Base-by-base conservation (phyloP, 92 coral and sea anemone species). In the Porites rus region DNA sequence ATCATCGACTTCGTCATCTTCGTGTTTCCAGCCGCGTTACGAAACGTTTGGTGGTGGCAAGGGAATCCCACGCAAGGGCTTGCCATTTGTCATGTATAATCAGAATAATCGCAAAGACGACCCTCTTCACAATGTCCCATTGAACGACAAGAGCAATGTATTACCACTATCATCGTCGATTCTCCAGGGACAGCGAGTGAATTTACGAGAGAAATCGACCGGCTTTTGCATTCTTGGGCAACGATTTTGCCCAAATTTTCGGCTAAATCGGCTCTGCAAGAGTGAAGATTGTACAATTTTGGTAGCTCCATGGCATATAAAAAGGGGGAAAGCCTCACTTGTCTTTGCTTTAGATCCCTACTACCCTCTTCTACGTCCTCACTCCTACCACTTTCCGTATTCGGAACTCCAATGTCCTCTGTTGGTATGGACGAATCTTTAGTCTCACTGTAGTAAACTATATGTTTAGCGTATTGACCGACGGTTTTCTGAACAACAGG, bases 391-490 rank as follows among this genome's bases (percentile, higher is more conserved):
- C 88, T 89, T 69, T 95, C 98, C 7, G 99, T 97, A 68, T 97
- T 97, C 22, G 98, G 98, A 14, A 97, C 94, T 65, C 99, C 99
- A 46, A 94, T 93, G 88, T 97, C 89, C 72, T 97, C 98, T 18
- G 99, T 97, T 76, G 99, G 99, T 64, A 97, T 83, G 68, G 90
- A 79, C 2, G 95, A 88, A 61, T 97, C 99, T 52, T 92, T 93
- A 61, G 98, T 92, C 69, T 97, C 99, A 58, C 99, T 97, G 91
- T 92, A 97, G 88, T 93, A 97, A 25, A 93, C 95, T n/a, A 97
- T 60, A 78, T 93, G 97, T 38, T 91, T 91, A 31, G 99, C 92
- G 87, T 93, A 92, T 72, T 92, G 81, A 11, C 99, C 99, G 68
- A 97, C 90, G 7, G 99, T 97, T 72, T 93, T 77, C 79, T 97